Conservation (phyloP, 2,888 invertebrate genomes). For the Amiota mariae region DNA sequence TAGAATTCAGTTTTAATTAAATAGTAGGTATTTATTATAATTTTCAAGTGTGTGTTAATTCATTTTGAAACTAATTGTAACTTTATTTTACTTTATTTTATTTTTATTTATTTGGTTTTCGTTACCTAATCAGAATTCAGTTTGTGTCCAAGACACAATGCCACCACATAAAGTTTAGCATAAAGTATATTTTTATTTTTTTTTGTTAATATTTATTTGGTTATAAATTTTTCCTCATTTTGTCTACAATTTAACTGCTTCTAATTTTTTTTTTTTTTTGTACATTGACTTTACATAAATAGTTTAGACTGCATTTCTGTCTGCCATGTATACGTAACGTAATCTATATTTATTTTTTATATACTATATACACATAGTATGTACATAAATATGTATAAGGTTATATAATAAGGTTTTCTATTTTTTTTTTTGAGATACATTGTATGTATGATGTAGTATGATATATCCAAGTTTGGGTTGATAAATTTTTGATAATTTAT, state of each 20-base stretch:
- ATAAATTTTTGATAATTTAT: no score
- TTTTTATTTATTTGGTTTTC: constrained; percentile 7
- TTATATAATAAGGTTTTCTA: background rate
- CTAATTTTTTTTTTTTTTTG: constrained; percentile 30
- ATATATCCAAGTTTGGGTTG: no score
- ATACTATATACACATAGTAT: constrained; percentile 19
- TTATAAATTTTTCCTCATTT: constrained; percentile 20
- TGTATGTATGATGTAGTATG: background rate
- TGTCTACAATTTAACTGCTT: constrained; percentile 21
- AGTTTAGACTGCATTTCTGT: no score
- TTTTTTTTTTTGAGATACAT: background rate
- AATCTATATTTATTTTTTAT: background rate
- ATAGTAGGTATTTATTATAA: constrained; percentile 9
- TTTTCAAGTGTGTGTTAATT: constrained; percentile 17
- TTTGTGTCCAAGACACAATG: constrained; percentile 14
- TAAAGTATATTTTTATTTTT: constrained; percentile 33
- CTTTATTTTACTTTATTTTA: constrained; percentile 2
- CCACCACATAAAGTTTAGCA: background rate
- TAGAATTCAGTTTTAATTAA: constrained; percentile 42
- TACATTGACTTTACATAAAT: constrained; percentile 36
- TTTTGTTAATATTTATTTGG: constrained; percentile 31
- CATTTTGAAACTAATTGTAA: constrained; percentile 13
- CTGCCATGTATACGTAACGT: no score
- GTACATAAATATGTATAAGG: constrained; percentile 1
- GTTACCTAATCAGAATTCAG: background rate